Base-by-base conservation (phyloP, 2,797 vertebrate species). In the Lepidocolaptes lacrymiger region DNA sequence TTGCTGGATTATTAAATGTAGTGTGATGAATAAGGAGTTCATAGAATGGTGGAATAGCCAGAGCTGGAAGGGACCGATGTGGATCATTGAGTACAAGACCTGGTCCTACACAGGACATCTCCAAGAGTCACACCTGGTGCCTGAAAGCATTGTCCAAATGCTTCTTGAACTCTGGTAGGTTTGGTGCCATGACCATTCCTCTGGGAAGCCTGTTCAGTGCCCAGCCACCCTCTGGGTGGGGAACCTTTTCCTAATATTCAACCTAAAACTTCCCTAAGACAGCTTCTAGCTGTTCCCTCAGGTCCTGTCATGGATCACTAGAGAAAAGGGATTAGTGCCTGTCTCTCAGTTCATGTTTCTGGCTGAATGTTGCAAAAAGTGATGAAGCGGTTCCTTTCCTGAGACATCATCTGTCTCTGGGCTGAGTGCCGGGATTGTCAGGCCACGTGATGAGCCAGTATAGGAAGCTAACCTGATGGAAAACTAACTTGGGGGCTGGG, bases 391-490 rank as follows among this genome's bases (percentile, higher is more conserved):
- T 22, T 48, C 5, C 56, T 52, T 76, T n/a, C 20, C 34, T 39
- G 15, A 23, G 30, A 14, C 13, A 7, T 7, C 2, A 3, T n/a
- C 4, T 79, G 43, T 63, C 28, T 46, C 27, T 14, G 17, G 22
- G 41, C 81, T 22, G 41, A 46, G 74, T 36, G 74, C 30, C 54
- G 76, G 28, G 27, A 13, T 75, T 90, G 36, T 58, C 62, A 66
- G n/a, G 34, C 34, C 15, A 37, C 0, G 0, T 11, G 27, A 24
- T 58, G 59, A 69, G 39, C n/a, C n/a, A 21, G 7, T 4, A 16
- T 2, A 11, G n/a, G n/a, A 68, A 81, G n/a, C n/a, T 58, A 18
- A 72, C 17, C 46, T 54, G 44, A 10, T 67, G 49, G 34, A 75
- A 62, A 39, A 13, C 17, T 12, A 41, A 27, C 21, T 30, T 24